Evolutionary conservation across 2,113 vertebrate genomes (phyloP), one percentile per base, ranked within the genome.

Genomic region (Tamias sibiricus): DNA sequence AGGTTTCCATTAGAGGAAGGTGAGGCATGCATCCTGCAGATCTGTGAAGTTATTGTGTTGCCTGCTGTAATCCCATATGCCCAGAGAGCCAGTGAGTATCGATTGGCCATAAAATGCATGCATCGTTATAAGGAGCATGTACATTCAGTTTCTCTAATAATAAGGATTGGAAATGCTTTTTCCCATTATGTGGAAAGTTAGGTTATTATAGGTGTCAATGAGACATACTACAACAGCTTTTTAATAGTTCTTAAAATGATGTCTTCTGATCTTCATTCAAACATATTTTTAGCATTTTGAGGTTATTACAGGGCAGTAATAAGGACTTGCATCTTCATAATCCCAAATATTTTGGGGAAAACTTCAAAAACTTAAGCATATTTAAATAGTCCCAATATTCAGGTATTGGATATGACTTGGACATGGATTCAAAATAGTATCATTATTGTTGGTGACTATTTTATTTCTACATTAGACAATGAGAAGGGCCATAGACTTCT

Each of bases 401-500:
- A 91, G 35, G 64, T 80, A 20, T 66, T 76, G 35, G 49, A 14
- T 35, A 64, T 44, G 37, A 75, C 92, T 96, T 77, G 66, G 52
- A 69, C n/a, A 47, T 9, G 62, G 26, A n/a, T 87, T 89, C 75
- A 79, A 90, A 59, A 77, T 57, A 24, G 37, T 74, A 17, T 52
- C 14, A 20, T 81, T 42, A 75, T 90, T 42, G 40, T 72, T 79
- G 64, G 1, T 76, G 35, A 49, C 30, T 72, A 4, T 47, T 88
- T 57, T 32, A 13, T 94, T 82, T 89, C n/a, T 81, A 40, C 52
- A 57, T 26, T 8, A 59, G 95, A 95, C 68, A 66, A 59, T 54
- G 54, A 95, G 47, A 96, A 97, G 30, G 47, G 93, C 75, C 87
- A 54, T 62, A 59, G 81, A 85, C n/a, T 96, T 97, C 93, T 92